Base-by-base conservation (phyloP, 2,797 vertebrate genomes). In the Sebastes ruberrimus region DNA sequence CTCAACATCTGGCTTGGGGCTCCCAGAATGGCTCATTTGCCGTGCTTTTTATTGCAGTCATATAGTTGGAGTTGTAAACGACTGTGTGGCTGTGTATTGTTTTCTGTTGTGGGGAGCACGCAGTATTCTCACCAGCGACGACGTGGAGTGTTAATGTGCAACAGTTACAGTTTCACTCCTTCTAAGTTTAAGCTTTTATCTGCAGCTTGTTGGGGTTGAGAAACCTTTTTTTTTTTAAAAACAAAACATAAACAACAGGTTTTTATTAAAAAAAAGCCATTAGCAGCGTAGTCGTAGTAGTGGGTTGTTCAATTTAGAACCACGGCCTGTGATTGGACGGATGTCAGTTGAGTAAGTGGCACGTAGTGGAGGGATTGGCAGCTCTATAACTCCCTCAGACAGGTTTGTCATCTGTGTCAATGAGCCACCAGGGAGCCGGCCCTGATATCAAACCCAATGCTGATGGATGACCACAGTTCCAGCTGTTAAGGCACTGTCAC, bases 11-110 rank as follows among this genome's bases (percentile, higher is more conserved):
- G 94, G 95, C 93, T 92, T 73, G 89, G 92, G 90, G 91, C 93
- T 93, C 90, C 84, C 90, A 88, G 92, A 94, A 93, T 92, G 93
- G 90, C 94, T 95, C 91, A 94, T 96, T 96, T 95, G 93, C 94
- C 13, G 42, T 88, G 93, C 83, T 87, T 94, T 96, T 95, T 96
- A 96, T 95, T 93, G 92, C 95, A 84, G 93, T 93, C 94, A 94
- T 95, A 96, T 95, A 95, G 94, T 90, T 89, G 78, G 89, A 93
- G 95, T 88, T 94, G 94, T 95, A 95, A 95, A 96, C 95, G 95
- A 93, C 94, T 94, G 93, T 93, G 93, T 93, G 93, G 88, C 84
- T 89, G 85, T 90, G 93, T 82, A 94, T 95, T 95, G 94, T 95
- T 89, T 91, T 91, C 76, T 89, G 91, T 88, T 91, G 84, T 78